Percentiles rank a stretch among this genome's conserved stretches.
Evolutionary conservation across 2,888 invertebrate species (phyloP).

Genomic region (Hydraecia micacea): DNA sequence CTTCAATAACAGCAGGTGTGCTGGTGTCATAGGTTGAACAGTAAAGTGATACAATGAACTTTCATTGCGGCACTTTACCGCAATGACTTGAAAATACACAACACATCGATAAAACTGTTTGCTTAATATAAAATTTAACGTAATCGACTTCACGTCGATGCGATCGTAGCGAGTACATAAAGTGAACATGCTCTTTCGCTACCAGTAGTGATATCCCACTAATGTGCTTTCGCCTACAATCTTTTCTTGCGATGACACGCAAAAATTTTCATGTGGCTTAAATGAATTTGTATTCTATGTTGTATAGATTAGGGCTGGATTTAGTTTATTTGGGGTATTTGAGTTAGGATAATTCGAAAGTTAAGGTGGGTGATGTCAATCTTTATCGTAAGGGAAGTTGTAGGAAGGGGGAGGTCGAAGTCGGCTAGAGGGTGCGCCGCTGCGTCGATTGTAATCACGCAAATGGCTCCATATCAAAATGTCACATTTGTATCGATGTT

Average conservation of each 20-base stretch:
- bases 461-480: constrained; percentile 89
- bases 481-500: constrained; percentile 87
- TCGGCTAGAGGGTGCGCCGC: constrained; percentile 84
- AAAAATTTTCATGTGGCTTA: constrained; percentile 74
- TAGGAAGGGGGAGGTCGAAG: constrained; percentile 80
- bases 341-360: constrained; percentile 87
- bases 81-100: constrained; percentile 68
- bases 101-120: constrained; percentile 81
- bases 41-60: constrained; percentile 63
- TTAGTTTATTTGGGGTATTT: constrained; percentile 71
- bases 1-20: constrained; percentile 45
- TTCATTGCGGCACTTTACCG: constrained; percentile 62
- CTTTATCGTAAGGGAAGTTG: constrained; percentile 89
- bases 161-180: constrained; percentile 80
- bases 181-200: constrained; percentile 85
- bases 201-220: constrained; percentile 88
- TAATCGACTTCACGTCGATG: constrained; percentile 83
- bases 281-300: constrained; percentile 75
- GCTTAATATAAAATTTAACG: constrained; percentile 86
- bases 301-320: constrained; percentile 72
- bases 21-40: constrained; percentile 46
- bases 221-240: constrained; percentile 89
- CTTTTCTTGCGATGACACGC: constrained; percentile 89
- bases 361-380: constrained; percentile 87
- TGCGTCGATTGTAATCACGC: constrained; percentile 90